Evolutionary conservation across 2,888 invertebrate species (phyloP).

Genomic region (Dryomyza anilis): DNA sequence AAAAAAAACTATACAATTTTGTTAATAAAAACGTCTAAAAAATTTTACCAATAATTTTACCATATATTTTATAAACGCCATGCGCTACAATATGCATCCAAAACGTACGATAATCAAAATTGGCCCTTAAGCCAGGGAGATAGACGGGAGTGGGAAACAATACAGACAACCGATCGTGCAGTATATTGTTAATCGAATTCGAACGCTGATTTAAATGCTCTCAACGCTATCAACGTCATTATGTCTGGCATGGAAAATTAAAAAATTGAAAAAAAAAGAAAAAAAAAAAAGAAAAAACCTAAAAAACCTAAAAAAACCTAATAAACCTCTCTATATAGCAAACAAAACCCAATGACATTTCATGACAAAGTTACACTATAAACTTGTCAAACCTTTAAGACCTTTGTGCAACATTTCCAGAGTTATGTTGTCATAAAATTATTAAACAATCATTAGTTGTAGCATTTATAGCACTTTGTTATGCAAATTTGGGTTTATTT

Average conservation of each 20-base stretch:
- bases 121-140: background rate
- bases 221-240: background rate
- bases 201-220: background rate
- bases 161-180: no score
- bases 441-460: conserved; percentile 18
- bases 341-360: no score
- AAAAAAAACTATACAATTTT: no score
- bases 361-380: background rate
- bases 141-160: no score
- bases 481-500: conserved; percentile 6
- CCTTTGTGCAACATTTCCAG: background rate
- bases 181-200: background rate
- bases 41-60: no score
- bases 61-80: conserved; percentile 7
- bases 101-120: background rate
- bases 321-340: no score
- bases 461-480: conserved; percentile 8
- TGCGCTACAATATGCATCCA: background rate
- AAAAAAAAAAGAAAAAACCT: no score
- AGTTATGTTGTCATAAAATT: conserved; percentile 16
- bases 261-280: no score
- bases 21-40: no score
- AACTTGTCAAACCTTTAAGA: conserved; percentile 16
- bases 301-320: no score
- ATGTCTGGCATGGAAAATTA: background rate